Evolutionary conservation across 2,797 vertebrate species (phyloP), one percentile per base, ranked within the genome.

Genomic region (Euphonia xanthogaster): DNA sequence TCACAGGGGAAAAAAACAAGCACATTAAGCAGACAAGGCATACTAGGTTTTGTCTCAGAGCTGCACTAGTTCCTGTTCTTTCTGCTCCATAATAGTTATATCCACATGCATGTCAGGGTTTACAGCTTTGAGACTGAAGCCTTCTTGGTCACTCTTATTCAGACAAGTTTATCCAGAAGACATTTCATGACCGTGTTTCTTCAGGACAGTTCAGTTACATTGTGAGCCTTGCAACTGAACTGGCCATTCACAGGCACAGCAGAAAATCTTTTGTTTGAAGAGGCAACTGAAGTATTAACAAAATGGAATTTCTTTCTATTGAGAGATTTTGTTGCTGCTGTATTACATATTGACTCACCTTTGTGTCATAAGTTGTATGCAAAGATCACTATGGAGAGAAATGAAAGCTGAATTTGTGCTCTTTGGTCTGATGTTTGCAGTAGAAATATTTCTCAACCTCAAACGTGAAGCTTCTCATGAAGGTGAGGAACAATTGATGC

Each of bases 381-480:
- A 81, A 42, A 86, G 83, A 94, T 95, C 73, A 67, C 95, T 78
- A 94, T 94, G 87, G 95, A 94, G 90, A 94, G 94, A 88, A 94
- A 86, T 39, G 74, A 91, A 94, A 94, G 85, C 70, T 73, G 60
- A 90, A 88, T 81, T 88, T 86, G 76, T 77, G 40, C 33, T 93
- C 48, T 50, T 93, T 90, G 62, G 25, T 86, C 70, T 90, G 53
- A 55, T 96, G 60, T 96, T 97, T 97, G 47, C 94, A 63, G 66
- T 70, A 75, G 79, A 94, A 94, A 73, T 95, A 93, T 94, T 95
- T 96, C 93, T 80, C 87, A 95, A 93, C 73, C 85, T 95, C 82
- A 84, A 66, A 81, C 3, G 8, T 5, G 6, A 94, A 91, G 25
- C 76, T 70, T 94, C 45, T 95, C 28, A 3, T 73, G 82, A 91